Evolutionary conservation across 2,113 vertebrate genomes (phyloP).

Genomic region (Elephantulus edwardii): DNA sequence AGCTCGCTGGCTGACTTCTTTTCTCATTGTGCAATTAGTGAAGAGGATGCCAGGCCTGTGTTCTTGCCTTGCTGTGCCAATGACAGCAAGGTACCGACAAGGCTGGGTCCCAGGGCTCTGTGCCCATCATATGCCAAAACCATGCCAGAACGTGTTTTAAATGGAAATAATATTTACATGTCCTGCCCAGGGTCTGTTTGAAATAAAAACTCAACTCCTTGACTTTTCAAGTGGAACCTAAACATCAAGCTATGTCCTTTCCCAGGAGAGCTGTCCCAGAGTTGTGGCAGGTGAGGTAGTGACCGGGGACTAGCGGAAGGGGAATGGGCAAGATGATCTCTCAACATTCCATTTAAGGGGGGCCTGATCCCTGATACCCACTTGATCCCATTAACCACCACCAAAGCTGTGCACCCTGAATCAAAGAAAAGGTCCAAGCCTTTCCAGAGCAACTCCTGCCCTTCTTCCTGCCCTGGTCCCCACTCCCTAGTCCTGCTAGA

Average conservation of each 20-base stretch:
- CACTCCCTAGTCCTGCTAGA: no score
- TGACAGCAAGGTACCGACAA: background rate
- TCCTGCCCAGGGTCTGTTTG: constrained; percentile 45
- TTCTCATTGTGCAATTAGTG: background rate
- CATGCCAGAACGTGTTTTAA: background rate
- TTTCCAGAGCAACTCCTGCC: background rate
- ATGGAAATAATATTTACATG: constrained; percentile 22
- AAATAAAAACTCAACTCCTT: constrained; percentile 59
- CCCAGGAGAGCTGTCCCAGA: background rate
- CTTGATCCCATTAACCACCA: background rate
- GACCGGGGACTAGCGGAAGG: background rate
- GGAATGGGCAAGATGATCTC: background rate
- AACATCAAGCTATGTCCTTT: constrained; percentile 17
- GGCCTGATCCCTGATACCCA: background rate
- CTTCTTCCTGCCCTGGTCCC: background rate
- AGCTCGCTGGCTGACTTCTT: background rate
- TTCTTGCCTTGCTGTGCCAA: constrained; percentile 10
- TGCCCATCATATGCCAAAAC: background rate
- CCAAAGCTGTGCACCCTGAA: background rate
- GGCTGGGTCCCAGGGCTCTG: background rate
- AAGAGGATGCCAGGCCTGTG: background rate
- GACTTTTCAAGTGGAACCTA: constrained; percentile 19
- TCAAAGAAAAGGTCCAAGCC: background rate
- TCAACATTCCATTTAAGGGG: background rate
- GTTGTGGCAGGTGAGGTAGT: background rate